A percentile compares a stretch with the other conserved stretches of the same genome.
Conservation (phyloP, 2,888 invertebrate genomes). For the Leucophenga maculata region DNA sequence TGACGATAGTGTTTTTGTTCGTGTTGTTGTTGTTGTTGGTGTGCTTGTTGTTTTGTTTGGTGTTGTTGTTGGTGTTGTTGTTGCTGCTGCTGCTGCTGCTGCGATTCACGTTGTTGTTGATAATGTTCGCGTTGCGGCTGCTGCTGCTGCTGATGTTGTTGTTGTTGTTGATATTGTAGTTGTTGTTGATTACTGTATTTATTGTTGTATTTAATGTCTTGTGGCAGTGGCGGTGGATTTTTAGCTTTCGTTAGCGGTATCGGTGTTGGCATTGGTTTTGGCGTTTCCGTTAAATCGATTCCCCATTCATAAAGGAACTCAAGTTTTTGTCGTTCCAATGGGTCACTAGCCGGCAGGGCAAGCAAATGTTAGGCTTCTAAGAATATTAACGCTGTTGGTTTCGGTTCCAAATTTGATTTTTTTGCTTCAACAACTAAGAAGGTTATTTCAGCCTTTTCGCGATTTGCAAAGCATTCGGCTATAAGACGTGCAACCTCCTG, state of each 20-base stretch:
- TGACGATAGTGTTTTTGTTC: constrained; percentile 43
- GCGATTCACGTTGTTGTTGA: constrained; percentile 23
- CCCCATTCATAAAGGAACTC: constrained; percentile 70
- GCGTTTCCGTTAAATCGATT: constrained; percentile 71
- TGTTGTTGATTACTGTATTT: constrained; percentile 12
- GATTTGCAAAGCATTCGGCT: constrained; percentile 93
- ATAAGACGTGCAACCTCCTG: constrained; percentile 90
- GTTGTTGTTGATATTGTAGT: constrained; percentile 34
- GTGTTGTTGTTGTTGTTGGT: constrained; percentile 21
- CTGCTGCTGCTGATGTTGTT: constrained; percentile 41
- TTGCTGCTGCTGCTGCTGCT: constrained; percentile 42
- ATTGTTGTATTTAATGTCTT: constrained; percentile 46
- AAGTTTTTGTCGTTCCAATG: constrained; percentile 69
- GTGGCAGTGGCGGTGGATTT: constrained; percentile 73
- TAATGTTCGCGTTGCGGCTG: constrained; percentile 30
- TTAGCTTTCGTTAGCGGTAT: constrained; percentile 70
- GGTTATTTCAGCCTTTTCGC: constrained; percentile 89
- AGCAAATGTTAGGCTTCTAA: constrained; percentile 94
- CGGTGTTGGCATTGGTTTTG: constrained; percentile 70
- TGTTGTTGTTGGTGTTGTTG: constrained; percentile 28
- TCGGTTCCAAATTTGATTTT: constrained; percentile 92
- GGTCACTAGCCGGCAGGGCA: constrained; percentile 85
- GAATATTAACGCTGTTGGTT: constrained; percentile 91
- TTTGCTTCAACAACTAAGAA: constrained; percentile 94
- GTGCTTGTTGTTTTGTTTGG: constrained; percentile 21